Base-by-base conservation (phyloP, 2,113 vertebrate genomes). In the Donacobius atricapilla region DNA sequence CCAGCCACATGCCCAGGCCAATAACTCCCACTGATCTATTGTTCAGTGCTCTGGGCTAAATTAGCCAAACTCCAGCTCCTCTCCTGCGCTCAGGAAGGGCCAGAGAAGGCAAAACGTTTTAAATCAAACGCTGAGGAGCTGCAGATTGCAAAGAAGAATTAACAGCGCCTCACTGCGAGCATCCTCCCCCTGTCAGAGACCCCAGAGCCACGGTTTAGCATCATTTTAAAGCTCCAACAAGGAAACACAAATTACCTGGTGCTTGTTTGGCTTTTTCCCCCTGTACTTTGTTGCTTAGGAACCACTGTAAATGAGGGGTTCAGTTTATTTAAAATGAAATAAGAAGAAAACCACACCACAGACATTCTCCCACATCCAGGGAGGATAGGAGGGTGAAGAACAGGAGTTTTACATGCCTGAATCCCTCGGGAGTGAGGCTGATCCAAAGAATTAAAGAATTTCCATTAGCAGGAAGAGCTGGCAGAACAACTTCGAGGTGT, bases 241-340 rank as follows among this genome's bases (percentile, higher is more conserved):
- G 57, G 63, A 72, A 78, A 71, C 44, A 27, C 42, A 57, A 79
- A 64, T 22, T 19, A 16, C 47, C 57, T 15, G 19, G 12, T 4
- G 21, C 56, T 25, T 21, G 18, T 15, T 66, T 17, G 7, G 2
- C 30, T 70, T 28, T 31, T 10, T 0, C 6, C 47, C 8, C 7
- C 58, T 24, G 31, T n/a, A 56, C 47, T 84, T 82, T 69, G 94
- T 94, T 93, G 82, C 95, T 73, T 90, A 88, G 94, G 83, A 90
- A 93, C 90, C 28, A 9, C 27, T 2, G 13, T 1, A 50, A 65
- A 79, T 42, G 30, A 88, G 75, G 42, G 2, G 9, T 53, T 54
- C 8, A 0, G 11, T 45, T 78, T 58, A 35, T 64, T 69, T 69
- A 25, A 70, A 66, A 23, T 15, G 53, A 37, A 71, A 56, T 19